These are phyloP conservation scores for Lacerta bilineata DNA, from an alignment of 2,797 vertebrate genomes.

Conservation along the genomic window DNA sequence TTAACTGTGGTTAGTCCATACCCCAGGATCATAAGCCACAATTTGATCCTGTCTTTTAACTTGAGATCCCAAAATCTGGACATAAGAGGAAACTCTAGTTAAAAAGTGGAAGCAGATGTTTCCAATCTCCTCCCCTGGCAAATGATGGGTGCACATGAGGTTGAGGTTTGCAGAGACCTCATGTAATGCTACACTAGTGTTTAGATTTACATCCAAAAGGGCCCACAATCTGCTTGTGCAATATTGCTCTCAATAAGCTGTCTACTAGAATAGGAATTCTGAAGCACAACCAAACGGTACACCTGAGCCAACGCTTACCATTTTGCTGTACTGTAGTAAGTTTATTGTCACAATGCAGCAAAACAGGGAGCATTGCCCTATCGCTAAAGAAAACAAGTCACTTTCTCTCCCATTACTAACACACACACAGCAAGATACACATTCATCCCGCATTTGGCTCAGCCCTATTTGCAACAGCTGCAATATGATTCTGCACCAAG, in stretches of 20 bases:
- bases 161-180: too few species aligned
- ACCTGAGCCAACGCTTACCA: not conserved
- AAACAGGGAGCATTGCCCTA: not conserved
- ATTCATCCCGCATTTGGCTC: not conserved
- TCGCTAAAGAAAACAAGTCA: not conserved
- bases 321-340: not conserved
- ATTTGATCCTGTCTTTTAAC: not conserved
- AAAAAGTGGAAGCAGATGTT: too few species aligned
- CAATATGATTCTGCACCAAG: not conserved
- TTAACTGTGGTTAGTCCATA: not conserved
- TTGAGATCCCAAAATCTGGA: not conserved
- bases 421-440: not conserved
- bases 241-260: too few species aligned
- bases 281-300: not conserved
- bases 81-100: too few species aligned
- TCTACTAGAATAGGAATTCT: too few species aligned
- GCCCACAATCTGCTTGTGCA: too few species aligned
- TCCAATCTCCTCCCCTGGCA: too few species aligned
- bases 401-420: not conserved
- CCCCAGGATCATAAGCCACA: not conserved
- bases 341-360: not conserved
- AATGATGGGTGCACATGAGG: too few species aligned
- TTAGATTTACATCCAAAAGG: too few species aligned
- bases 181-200: too few species aligned
- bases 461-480: not conserved